Conservation (phyloP, 1,140 invertebrate species). For the Caerostris extrusa region DNA sequence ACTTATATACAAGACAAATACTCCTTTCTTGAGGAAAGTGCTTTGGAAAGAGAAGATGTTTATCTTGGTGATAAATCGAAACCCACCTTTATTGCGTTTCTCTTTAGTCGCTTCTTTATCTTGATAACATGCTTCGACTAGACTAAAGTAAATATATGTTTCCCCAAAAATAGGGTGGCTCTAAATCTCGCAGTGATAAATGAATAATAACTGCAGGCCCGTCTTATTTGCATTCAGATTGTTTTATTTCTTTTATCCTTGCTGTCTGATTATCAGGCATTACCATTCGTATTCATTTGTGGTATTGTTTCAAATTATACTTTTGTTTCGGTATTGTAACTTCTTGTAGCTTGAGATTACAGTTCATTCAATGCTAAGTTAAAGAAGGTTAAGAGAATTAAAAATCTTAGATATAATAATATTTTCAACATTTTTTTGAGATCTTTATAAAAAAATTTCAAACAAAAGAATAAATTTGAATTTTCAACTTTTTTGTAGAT, state of each 20-base stretch:
- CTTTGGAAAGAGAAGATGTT: neutral
- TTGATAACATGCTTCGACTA: neutral
- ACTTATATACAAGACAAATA: slow-evolving; percentile 18
- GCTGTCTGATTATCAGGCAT: no score
- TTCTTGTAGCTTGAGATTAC: no score
- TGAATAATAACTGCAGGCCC: neutral
- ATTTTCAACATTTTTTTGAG: no score
- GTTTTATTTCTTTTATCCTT: neutral
- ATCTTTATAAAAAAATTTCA: no score
- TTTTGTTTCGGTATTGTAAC: no score
- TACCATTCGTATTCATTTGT: no score
- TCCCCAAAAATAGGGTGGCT: neutral
- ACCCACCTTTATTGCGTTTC: neutral
- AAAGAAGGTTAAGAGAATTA: no score
- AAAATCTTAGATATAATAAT: no score
- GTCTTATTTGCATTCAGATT: neutral
- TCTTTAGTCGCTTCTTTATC: neutral
- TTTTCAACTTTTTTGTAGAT: no score
- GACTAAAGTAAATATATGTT: neutral
- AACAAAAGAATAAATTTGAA: no score
- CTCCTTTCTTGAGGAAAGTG: neutral
- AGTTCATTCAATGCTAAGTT: no score
- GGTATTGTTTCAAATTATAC: no score
- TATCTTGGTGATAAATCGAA: slow-evolving; percentile 5
- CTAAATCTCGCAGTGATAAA: neutral